A percentile compares a stretch with the other conserved stretches of the same genome.
Conservation (phyloP, 2,113 vertebrate species). For the Coturnix japonica region DNA sequence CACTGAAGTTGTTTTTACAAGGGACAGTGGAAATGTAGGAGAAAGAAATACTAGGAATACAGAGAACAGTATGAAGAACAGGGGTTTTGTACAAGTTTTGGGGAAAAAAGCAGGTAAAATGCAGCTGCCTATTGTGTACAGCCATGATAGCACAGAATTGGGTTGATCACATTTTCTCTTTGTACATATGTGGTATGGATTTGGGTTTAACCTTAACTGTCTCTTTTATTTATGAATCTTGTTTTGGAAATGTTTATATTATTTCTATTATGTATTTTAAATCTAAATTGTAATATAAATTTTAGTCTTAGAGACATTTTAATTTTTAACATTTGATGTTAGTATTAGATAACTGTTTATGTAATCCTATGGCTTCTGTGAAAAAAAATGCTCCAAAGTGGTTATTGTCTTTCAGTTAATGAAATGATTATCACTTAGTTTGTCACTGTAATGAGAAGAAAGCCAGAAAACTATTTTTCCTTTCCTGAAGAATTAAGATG, state of each 20-base stretch:
- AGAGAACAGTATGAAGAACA: background rate
- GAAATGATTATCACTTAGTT: background rate
- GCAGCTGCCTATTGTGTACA: background rate
- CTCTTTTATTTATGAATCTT: background rate
- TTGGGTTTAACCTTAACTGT: background rate
- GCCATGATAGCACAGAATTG: background rate
- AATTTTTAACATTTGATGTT: background rate
- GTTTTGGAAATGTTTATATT: background rate
- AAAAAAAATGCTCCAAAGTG: background rate
- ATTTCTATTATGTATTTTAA: background rate
- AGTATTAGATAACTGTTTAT: background rate
- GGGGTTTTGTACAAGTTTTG: background rate
- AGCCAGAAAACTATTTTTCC: background rate
- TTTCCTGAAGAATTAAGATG: background rate
- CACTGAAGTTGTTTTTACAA: background rate
- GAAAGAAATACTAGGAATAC: background rate
- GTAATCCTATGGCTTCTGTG: background rate
- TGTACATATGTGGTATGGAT: background rate
- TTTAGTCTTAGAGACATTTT: background rate
- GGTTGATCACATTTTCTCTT: background rate
- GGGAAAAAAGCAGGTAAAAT: background rate
- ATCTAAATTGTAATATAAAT: background rate
- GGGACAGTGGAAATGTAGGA: background rate
- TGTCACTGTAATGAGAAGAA: background rate
- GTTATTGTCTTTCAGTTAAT: background rate